A percentile compares a stretch with the other conserved stretches of the same genome.
phyloP scores from a whole-genome alignment of 2,113 vertebrate genomes.

The Strix uralensis region DNA sequence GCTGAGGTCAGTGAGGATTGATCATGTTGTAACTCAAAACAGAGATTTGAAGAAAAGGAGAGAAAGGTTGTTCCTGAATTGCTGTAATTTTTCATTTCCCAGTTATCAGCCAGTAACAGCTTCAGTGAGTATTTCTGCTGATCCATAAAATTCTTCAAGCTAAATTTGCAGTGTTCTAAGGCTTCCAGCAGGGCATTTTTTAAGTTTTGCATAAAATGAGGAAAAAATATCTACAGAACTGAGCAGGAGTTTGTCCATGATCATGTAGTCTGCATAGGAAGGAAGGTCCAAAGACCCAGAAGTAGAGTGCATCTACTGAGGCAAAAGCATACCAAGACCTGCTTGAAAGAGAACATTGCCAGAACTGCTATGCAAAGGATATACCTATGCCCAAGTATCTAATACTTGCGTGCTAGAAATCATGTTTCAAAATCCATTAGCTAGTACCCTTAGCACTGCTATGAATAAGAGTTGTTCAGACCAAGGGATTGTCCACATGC shows the following conservation, averaged over 20 bases:
- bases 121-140: background rate
- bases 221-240: background rate
- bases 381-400: background rate
- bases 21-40: background rate
- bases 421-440: background rate
- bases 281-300: background rate
- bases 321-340: background rate
- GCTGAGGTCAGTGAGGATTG: background rate
- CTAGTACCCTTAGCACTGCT: background rate
- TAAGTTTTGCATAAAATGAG: background rate
- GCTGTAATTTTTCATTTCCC: background rate
- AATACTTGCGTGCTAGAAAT: background rate
- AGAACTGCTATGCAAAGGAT: background rate
- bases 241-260: background rate
- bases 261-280: background rate
- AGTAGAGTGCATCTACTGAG: background rate
- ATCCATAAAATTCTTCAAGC: background rate
- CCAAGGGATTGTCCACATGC: background rate
- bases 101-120: background rate
- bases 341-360: background rate
- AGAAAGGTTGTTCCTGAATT: background rate
- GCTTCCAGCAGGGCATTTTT: background rate
- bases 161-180: background rate
- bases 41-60: background rate
- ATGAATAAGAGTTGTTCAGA: background rate